phyloP scores from a whole-genome alignment of 2,888 invertebrate species.

The Argyresthia albistria region DNA sequence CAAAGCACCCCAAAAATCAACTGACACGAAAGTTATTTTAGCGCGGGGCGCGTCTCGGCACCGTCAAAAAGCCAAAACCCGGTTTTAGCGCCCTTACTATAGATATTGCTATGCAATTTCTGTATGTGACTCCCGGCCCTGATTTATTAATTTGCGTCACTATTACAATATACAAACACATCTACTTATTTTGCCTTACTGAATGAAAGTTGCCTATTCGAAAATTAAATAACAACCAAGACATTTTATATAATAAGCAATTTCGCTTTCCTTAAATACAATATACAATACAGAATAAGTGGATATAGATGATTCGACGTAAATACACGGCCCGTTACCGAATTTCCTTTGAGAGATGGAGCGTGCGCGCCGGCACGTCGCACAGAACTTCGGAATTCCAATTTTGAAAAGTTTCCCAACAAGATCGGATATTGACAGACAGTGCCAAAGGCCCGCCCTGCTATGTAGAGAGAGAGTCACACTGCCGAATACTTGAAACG shows the following conservation, averaged over 20 bases:
- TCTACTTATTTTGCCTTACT: too few species aligned
- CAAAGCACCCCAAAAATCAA: too few species aligned
- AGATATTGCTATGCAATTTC: too few species aligned
- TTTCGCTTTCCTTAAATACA: conserved; percentile 59
- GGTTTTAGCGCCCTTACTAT: too few species aligned
- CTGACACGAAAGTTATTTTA: too few species aligned
- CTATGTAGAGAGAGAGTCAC: conserved; percentile 24
- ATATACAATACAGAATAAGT: conserved; percentile 44
- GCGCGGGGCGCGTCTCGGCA: too few species aligned
- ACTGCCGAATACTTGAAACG: background rate
- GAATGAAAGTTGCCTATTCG: too few species aligned
- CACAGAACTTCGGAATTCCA: conserved; percentile 68
- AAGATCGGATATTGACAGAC: conserved; percentile 64
- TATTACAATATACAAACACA: too few species aligned
- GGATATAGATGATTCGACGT: conserved; percentile 53
- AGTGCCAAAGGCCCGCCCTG: conserved; percentile 51
- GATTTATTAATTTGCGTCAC: too few species aligned
- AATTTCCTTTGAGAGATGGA: conserved; percentile 63
- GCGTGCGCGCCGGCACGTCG: conserved; percentile 47
- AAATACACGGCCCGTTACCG: conserved; percentile 59
- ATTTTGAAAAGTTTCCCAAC: conserved; percentile 70
- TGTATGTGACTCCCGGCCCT: too few species aligned
- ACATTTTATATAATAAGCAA: conserved; percentile 20
- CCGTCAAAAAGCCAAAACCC: too few species aligned
- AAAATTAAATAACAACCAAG: too few species aligned